Evolutionary conservation across 2,888 invertebrate species (phyloP), one percentile per base, ranked within the genome.

Genomic region (Shargacucullia verbasci): DNA sequence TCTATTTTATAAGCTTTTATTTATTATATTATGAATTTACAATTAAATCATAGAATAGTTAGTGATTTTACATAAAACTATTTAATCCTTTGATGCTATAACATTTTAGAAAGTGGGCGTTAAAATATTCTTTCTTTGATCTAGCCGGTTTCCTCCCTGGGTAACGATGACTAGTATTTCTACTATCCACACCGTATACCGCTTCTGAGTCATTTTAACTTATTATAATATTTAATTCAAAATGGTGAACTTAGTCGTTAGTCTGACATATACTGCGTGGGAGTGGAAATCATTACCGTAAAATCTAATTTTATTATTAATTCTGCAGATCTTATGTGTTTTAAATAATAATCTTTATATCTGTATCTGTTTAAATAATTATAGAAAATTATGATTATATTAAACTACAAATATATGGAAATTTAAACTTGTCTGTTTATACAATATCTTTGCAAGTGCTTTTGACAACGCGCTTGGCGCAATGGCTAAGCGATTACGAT

Each of bases 261-360:
- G 7, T 10, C 11, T 49, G 34, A 14, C 20, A 37, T 11, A 43
- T 29, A 20, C 2, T n/a, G 48, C 35, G 72, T 69, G 50, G 69
- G 72, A 54, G 47, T 41, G 5, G 0, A 44, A 35, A 9, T 12
- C 37, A 58, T 61, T 57, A 57, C 39, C 57, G 45, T 71, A 57
- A 71, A 57, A 41, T 55, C 12, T 37, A 25, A 52, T 31, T 57
- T 69, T 52, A 69, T 48, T 56, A 65, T 46, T 43, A 41, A 20
- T 29, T 40, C 34, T 14, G 15, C 35, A 37, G 41, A 41, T 33
- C 47, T 15, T 12, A 53, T 39, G 38, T 29, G 35, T 55, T 70
- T 65, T 39, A 54, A 54, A 69, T 38, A 12, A 53, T 61, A 0
- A 54, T 54, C 39, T 61, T 68, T 29, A 29, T 29, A 6, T 29